Conservation (phyloP, 2,113 vertebrate species). For the Macroglossus sobrinus region DNA sequence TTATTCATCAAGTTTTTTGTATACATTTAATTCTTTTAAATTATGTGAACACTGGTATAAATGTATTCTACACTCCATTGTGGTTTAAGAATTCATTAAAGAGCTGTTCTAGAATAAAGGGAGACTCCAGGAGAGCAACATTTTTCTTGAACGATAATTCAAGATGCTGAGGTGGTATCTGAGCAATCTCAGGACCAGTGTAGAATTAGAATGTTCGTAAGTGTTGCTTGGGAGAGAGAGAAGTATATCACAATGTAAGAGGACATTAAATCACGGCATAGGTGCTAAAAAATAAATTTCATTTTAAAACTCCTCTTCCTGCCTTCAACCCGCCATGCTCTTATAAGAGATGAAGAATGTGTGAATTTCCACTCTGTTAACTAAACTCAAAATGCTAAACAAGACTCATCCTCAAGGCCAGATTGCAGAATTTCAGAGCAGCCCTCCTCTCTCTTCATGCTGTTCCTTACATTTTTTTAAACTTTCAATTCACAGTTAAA, state of each 20-base stretch:
- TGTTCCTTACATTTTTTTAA: no score
- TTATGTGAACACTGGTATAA: neutral
- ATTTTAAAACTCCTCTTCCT: neutral
- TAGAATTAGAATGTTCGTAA: neutral
- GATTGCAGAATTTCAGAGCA: neutral
- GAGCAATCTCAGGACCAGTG: neutral
- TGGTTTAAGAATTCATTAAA: neutral
- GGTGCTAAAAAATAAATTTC: neutral
- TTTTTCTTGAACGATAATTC: neutral
- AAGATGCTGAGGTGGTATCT: no score
- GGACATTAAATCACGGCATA: neutral
- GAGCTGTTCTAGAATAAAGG: neutral
- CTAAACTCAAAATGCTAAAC: neutral
- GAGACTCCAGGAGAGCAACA: neutral
- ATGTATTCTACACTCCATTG: neutral
- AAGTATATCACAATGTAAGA: neutral
- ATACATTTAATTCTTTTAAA: neutral
- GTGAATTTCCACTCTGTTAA: neutral
- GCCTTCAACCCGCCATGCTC: neutral
- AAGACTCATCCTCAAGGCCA: neutral
- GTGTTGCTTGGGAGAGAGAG: neutral
- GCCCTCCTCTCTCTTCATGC: neutral
- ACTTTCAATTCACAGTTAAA: neutral
- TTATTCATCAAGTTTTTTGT: neutral
- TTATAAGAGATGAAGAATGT: neutral